Conservation (phyloP, 2,113 vertebrate genomes). For the Ellobius talpinus region DNA sequence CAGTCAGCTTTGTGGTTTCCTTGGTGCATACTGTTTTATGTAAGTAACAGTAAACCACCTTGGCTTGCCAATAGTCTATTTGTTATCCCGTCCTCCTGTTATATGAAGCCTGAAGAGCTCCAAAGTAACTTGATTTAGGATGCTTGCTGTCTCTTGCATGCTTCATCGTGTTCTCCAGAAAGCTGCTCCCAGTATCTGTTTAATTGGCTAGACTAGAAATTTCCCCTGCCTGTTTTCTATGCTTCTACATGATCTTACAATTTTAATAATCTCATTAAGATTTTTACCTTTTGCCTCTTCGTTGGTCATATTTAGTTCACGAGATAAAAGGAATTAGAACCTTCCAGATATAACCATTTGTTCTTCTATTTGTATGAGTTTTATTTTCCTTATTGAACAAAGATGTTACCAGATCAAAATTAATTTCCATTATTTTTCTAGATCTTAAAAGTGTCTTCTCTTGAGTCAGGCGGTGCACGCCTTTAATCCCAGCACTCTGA, state of each 20-base stretch:
- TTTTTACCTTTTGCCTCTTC: conserved; percentile 14
- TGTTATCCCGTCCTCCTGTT: background rate
- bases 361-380: conserved; percentile 14
- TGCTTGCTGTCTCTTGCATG: background rate
- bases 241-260: background rate
- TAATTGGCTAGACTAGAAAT: background rate
- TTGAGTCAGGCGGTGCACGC: background rate
- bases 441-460: conserved; percentile 1
- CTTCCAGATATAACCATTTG: background rate
- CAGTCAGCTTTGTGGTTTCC: background rate
- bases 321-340: background rate
- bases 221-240: background rate
- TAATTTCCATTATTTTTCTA: conserved; percentile 48
- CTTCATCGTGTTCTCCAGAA: background rate
- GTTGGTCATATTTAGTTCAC: background rate
- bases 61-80: background rate
- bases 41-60: background rate
- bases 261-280: background rate
- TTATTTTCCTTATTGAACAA: conserved; percentile 21
- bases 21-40: background rate
- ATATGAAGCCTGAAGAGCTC: background rate
- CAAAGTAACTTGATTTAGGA: background rate
- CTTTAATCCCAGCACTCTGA: too few species aligned
- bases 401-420: conserved; percentile 30
- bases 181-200: background rate